Percentiles rank a stretch among this genome's conserved stretches.
Conservation (phyloP, 2,797 vertebrate species). For the Ctenochaetus hawaiiensis region DNA sequence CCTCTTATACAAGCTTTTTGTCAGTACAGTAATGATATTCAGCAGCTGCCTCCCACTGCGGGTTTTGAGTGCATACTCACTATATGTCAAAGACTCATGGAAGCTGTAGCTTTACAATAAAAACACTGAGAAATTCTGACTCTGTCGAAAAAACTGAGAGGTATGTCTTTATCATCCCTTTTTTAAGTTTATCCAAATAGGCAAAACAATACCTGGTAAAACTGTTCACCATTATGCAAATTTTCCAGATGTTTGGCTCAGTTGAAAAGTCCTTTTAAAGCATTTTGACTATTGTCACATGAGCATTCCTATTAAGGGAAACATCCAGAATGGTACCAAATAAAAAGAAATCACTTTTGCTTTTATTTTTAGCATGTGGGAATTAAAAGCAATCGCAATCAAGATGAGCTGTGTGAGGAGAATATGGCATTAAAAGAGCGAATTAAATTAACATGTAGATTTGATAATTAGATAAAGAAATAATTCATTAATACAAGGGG, state of each 20-base stretch:
- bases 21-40: background rate
- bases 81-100: background rate
- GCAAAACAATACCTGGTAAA: background rate
- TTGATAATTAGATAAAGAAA: background rate
- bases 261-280: background rate
- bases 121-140: background rate
- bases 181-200: too few relatives aligned
- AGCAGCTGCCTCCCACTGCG: background rate
- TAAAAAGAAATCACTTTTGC: background rate
- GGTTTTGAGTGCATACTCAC: background rate
- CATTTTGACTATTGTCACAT: background rate
- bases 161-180: too few relatives aligned
- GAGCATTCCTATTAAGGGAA: background rate
- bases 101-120: background rate
- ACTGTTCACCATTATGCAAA: background rate
- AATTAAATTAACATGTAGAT: background rate
- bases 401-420: background rate
- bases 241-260: background rate
- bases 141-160: background rate
- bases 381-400: background rate
- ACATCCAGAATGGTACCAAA: background rate
- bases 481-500: background rate
- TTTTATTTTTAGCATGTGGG: background rate
- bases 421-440: background rate
- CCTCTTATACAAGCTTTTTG: too few relatives aligned